Conservation (phyloP, 2,113 vertebrate species). For the Azemiops feae region DNA sequence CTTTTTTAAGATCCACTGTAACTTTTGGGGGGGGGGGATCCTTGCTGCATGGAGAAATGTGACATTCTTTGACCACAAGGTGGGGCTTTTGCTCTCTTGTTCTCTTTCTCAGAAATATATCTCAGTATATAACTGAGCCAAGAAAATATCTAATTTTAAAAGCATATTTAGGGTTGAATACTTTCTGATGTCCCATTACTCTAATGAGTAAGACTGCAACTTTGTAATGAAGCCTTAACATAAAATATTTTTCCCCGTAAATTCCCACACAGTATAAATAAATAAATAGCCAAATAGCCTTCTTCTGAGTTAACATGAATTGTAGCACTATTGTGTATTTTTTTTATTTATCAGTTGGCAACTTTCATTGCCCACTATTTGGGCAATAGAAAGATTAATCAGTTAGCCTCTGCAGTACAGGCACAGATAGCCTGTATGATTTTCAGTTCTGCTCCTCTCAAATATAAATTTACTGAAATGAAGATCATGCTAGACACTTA, state of each 20-base stretch:
- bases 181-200: not conserved
- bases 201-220: not conserved
- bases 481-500: not conserved
- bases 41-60: not conserved
- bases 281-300: not conserved
- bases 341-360: not conserved
- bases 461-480: not conserved
- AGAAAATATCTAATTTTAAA: constrained; percentile 12
- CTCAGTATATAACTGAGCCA: not conserved
- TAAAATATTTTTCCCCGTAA: not conserved
- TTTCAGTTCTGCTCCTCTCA: not conserved
- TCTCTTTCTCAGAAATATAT: not conserved
- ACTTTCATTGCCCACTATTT: not conserved
- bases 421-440: not conserved
- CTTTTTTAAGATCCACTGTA: not conserved
- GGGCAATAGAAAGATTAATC: not conserved
- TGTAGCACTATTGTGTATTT: not conserved
- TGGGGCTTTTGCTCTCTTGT: constrained; percentile 41
- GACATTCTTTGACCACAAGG: constrained; percentile 23
- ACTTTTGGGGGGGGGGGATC: accelerated
- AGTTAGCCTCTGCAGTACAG: not conserved
- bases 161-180: not conserved
- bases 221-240: not conserved
- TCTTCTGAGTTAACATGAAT: not conserved
- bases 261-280: not conserved